Conservation (phyloP, 1,140 invertebrate genomes). For the Drosophila bocqueti region DNA sequence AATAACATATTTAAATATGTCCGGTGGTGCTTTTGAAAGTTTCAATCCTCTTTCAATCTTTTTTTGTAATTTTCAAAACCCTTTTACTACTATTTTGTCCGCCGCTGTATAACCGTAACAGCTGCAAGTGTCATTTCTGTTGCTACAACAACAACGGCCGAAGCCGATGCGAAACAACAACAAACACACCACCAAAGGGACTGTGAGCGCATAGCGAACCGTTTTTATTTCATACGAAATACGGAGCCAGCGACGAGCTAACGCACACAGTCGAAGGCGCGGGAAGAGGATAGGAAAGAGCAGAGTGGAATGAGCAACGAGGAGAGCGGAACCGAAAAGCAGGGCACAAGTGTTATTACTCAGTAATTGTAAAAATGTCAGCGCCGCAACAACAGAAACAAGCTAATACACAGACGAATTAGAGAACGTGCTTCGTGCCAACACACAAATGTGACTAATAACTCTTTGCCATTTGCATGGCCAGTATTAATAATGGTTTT, state of each 20-base stretch:
- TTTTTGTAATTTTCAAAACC: no score
- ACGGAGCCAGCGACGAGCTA: constrained; percentile 42
- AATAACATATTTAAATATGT: not conserved
- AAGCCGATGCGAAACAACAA: constrained; percentile 15
- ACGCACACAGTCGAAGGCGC: constrained; percentile 37
- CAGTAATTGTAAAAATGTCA: constrained; percentile 75
- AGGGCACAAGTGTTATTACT: constrained; percentile 75
- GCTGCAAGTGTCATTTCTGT: constrained; percentile 53
- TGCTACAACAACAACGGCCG: constrained; percentile 37
- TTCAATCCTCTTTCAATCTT: not conserved
- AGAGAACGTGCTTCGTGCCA: constrained; percentile 36
- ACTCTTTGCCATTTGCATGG: constrained; percentile 28
- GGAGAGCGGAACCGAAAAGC: constrained; percentile 57
- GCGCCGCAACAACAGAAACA: constrained; percentile 32
- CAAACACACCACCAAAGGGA: constrained; percentile 34
- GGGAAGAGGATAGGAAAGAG: constrained; percentile 28
- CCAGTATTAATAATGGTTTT: constrained; percentile 30
- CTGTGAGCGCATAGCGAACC: constrained; percentile 73
- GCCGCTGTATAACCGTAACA: constrained; percentile 31
- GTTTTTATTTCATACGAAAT: constrained; percentile 84
- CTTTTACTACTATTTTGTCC: constrained; percentile 5
- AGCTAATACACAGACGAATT: constrained; percentile 43
- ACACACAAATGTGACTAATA: constrained; percentile 52
- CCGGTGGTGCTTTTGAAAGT: not conserved
- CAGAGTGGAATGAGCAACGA: constrained; percentile 54